Evolutionary conservation across 2,888 invertebrate genomes (phyloP).

Genomic region (Lingula anatina): DNA sequence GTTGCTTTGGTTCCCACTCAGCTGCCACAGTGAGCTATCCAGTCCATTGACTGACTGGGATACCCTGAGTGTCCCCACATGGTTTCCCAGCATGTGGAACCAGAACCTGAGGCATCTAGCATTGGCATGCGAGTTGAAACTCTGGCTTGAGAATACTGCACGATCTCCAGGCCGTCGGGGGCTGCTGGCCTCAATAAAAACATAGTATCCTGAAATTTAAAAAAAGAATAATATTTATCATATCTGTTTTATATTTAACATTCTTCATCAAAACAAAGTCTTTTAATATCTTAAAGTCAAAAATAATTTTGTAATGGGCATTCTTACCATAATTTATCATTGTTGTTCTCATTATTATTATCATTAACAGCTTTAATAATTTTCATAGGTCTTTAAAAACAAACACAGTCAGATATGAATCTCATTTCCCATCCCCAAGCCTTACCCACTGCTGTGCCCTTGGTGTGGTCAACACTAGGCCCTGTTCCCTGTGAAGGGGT

Average conservation of each 20-base stretch:
- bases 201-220: neutral
- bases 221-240: too few species aligned
- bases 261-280: too few species aligned
- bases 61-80: neutral
- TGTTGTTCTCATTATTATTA: too few species aligned
- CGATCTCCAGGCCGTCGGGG: neutral
- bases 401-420: too few species aligned
- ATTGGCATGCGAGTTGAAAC: neutral
- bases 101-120: neutral
- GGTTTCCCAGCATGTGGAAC: neutral
- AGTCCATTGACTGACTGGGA: neutral
- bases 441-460: neutral
- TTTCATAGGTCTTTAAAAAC: too few species aligned
- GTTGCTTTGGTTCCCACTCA: neutral
- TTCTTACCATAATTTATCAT: too few species aligned
- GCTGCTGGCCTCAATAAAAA: neutral
- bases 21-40: neutral
- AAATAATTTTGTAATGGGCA: too few species aligned
- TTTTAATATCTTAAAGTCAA: too few species aligned
- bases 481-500: constrained; percentile 34
- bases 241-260: too few species aligned
- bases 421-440: neutral
- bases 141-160: neutral
- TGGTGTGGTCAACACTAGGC: constrained; percentile 20
- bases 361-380: too few species aligned